Conservation (phyloP, 2,113 vertebrate species). For the Myotis brandtii region DNA sequence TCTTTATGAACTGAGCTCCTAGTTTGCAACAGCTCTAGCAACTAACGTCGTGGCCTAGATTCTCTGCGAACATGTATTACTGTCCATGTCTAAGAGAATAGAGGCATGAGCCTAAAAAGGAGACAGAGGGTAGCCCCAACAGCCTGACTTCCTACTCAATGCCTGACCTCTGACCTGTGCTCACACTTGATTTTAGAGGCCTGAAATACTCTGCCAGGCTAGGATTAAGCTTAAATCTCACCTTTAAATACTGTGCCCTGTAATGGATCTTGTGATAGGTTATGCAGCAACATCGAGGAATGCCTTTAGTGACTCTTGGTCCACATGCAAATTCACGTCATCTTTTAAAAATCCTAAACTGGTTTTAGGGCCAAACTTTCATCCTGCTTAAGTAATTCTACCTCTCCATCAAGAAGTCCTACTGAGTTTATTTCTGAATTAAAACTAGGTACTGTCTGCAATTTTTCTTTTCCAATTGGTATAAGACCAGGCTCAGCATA, state of each 20-base stretch:
- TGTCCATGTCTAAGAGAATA: background rate
- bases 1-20: conserved; percentile 31
- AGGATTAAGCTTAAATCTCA: background rate
- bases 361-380: background rate
- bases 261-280: background rate
- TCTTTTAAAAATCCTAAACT: conserved; percentile 14
- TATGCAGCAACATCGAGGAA: background rate
- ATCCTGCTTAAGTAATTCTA: background rate
- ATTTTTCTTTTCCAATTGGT: background rate
- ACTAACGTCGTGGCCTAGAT: background rate
- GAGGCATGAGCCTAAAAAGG: background rate
- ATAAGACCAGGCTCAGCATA: background rate
- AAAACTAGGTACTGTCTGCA: background rate
- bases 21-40: background rate
- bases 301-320: background rate
- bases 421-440: background rate
- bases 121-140: background rate
- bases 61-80: background rate
- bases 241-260: background rate
- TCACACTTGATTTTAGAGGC: background rate
- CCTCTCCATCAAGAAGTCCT: background rate
- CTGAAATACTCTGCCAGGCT: background rate
- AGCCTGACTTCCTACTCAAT: background rate
- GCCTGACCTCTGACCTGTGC: background rate
- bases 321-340: background rate